Conservation (phyloP, 2,113 vertebrate genomes). For the Takifugu flavidus region DNA sequence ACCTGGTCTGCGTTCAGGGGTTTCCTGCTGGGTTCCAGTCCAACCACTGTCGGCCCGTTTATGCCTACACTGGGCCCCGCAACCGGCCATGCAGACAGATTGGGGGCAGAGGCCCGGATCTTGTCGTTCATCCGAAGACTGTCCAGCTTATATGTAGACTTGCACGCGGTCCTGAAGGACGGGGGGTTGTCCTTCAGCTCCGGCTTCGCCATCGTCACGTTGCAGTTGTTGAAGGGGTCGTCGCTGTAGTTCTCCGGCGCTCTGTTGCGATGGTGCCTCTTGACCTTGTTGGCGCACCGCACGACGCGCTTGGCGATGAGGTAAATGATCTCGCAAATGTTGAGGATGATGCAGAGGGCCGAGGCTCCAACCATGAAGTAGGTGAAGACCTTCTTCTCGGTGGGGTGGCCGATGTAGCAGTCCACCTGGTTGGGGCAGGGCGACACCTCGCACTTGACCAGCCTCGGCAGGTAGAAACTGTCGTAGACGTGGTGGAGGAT, state of each 20-base stretch:
- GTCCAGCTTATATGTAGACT: neutral
- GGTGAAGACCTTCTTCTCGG: conserved; percentile 86
- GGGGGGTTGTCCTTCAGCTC: conserved; percentile 42
- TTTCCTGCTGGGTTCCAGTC: neutral
- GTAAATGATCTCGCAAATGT: conserved; percentile 82
- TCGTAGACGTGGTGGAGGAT: conserved; percentile 81
- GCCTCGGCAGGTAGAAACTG: conserved; percentile 78
- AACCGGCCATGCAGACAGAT: conserved; percentile 46
- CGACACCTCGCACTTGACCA: conserved; percentile 76
- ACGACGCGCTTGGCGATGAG: conserved; percentile 77
- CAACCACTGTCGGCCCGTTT: neutral
- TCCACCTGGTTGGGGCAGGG: conserved; percentile 84
- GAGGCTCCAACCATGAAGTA: conserved; percentile 87
- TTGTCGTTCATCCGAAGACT: conserved; percentile 37
- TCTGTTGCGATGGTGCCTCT: conserved; percentile 3
- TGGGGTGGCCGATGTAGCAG: conserved; percentile 85
- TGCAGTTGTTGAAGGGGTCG: conserved; percentile 48
- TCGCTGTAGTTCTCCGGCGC: conserved; percentile 9
- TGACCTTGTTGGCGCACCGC: conserved; percentile 31
- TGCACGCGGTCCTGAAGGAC: conserved; percentile 31
- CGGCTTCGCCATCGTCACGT: neutral
- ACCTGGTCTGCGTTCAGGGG: conserved; percentile 22
- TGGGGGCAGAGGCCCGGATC: conserved; percentile 71
- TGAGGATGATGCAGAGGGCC: conserved; percentile 81
- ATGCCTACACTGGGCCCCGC: neutral